Conservation (phyloP, 2,888 invertebrate genomes). For the Abscondita cerata region DNA sequence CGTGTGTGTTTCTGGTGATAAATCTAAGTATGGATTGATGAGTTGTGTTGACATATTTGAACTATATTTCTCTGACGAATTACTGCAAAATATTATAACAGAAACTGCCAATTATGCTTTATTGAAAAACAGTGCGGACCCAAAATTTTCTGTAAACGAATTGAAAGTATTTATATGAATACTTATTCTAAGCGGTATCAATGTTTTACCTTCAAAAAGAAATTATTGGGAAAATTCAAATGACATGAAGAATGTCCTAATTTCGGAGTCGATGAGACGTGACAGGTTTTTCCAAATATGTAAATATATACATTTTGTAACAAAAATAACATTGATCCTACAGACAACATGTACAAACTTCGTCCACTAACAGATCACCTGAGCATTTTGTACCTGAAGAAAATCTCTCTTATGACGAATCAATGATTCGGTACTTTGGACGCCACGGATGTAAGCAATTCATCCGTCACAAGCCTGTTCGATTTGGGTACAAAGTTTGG, state of each 20-base stretch:
- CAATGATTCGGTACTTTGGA: slow-evolving; percentile 7
- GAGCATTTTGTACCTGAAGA: slow-evolving; percentile 10
- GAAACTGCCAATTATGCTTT: slow-evolving; percentile 15
- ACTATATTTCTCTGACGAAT: slow-evolving; percentile 12
- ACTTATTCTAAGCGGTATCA: slow-evolving; percentile 34
- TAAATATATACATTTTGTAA: slow-evolving; percentile 33
- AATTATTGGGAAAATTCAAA: slow-evolving; percentile 30
- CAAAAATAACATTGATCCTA: slow-evolving; percentile 21
- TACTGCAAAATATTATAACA: neutral
- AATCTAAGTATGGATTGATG: too few species aligned
- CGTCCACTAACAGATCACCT: slow-evolving; percentile 22
- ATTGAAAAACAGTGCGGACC: slow-evolving; percentile 2
- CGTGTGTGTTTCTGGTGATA: too few species aligned
- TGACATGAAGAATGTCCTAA: slow-evolving; percentile 30
- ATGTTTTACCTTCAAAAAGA: too few species aligned
- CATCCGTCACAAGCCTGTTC: neutral
- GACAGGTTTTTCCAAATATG: slow-evolving; percentile 35
- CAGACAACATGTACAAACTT: slow-evolving; percentile 37
- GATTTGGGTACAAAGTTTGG: slow-evolving; percentile 3
- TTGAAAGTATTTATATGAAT: slow-evolving; percentile 37
- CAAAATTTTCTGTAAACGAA: too few species aligned
- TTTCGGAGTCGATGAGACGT: too few species aligned
- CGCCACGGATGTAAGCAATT: slow-evolving; percentile 10
- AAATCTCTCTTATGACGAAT: slow-evolving; percentile 8
- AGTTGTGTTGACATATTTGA: slow-evolving; percentile 21